Percentiles rank a stretch among this genome's conserved stretches.
Evolutionary conservation across 2,888 invertebrate species (phyloP).

Genomic region (Deroplatys truncata): DNA sequence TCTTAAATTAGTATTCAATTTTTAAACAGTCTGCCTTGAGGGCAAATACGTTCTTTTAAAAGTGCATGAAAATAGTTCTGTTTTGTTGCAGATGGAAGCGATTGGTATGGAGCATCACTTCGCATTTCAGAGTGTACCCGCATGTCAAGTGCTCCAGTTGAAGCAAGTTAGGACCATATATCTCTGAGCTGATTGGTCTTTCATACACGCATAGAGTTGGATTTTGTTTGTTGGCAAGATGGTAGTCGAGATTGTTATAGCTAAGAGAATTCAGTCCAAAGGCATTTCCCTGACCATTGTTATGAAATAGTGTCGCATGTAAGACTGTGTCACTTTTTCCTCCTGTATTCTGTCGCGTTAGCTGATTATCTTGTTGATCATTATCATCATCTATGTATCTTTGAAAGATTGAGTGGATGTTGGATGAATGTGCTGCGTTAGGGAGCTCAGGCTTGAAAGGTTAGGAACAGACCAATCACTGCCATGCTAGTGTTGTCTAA

Average conservation of each 20-base stretch:
- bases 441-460: constrained; percentile 15
- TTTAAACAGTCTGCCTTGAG: no score
- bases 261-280: neutral
- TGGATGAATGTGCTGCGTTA: neutral
- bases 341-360: constrained; percentile 4
- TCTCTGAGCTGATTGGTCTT: neutral
- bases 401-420: neutral
- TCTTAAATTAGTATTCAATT: no score
- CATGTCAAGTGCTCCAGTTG: neutral
- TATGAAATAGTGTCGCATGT: neutral
- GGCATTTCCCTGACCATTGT: neutral
- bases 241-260: neutral
- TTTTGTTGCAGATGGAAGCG: neutral
- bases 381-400: neutral
- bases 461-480: constrained; percentile 21
- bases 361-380: constrained; percentile 9
- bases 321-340: neutral
- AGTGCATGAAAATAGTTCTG: neutral
- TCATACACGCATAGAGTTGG: neutral
- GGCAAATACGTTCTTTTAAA: neutral
- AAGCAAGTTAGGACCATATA: neutral
- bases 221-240: neutral
- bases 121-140: neutral
- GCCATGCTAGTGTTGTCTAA: constrained; percentile 14
- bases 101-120: neutral